Percentiles rank a stretch among this genome's conserved stretches.
phyloP scores from a whole-genome alignment of 2,113 vertebrate genomes.

The Origma solitaria region DNA sequence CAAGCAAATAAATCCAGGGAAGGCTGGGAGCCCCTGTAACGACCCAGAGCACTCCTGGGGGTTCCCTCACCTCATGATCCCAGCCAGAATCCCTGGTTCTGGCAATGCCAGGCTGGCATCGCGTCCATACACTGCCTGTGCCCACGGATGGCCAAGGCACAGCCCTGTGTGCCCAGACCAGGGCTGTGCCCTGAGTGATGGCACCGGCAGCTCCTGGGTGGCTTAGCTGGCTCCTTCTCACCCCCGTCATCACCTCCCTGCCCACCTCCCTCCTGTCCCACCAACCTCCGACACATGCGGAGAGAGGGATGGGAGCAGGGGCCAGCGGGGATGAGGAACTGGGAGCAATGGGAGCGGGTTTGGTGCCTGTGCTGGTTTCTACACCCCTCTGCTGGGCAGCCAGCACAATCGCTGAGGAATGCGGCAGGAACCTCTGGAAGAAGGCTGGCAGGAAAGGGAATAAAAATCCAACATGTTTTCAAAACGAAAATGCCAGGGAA shows the following conservation, averaged over 20 bases:
- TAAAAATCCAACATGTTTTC: neutral
- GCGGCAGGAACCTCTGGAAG: neutral
- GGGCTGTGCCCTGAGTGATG: neutral
- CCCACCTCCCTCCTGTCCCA: neutral
- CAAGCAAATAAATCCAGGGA: neutral
- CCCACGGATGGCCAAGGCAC: fast-evolving
- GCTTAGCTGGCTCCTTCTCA: neutral
- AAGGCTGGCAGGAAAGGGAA: neutral
- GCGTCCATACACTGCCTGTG: fast-evolving
- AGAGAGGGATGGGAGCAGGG: neutral
- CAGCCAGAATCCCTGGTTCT: neutral
- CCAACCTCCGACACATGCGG: neutral
- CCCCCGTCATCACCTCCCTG: neutral
- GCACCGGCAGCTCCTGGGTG: neutral
- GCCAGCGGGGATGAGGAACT: neutral
- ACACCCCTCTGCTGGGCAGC: constrained; percentile 46
- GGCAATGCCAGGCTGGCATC: neutral
- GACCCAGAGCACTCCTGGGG: too few species aligned
- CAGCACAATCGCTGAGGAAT: neutral
- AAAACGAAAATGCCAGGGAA: neutral
- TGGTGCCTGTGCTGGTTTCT: neutral
- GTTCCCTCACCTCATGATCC: neutral
- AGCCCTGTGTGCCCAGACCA: neutral
- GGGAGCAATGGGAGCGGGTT: neutral
- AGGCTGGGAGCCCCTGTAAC: neutral